Evolutionary conservation across 1,140 invertebrate genomes (phyloP).

Genomic region (Solenopsis fugax): DNA sequence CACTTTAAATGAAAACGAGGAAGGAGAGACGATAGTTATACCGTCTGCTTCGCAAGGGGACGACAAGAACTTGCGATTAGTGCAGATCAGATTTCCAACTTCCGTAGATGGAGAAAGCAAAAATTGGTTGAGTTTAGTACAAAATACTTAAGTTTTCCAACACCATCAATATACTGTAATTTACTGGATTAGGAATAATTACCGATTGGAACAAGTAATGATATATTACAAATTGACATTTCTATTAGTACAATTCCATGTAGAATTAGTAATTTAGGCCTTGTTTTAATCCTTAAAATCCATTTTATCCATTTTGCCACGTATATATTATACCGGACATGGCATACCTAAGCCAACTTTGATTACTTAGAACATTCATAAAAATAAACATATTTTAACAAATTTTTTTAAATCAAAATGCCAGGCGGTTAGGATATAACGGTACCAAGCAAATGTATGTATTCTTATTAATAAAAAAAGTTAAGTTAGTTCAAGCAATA

Average conservation of each 20-base stretch:
- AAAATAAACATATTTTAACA: too few relatives aligned
- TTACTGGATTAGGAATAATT: neutral
- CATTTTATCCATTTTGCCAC: too few relatives aligned
- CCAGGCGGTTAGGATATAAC: too few relatives aligned
- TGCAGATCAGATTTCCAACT: conserved; percentile 84
- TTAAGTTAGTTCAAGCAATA: too few relatives aligned
- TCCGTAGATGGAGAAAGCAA: conserved; percentile 76
- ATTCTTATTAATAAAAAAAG: too few relatives aligned
- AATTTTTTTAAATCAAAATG: too few relatives aligned
- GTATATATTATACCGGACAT: too few relatives aligned
- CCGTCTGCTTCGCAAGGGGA: conserved; percentile 79
- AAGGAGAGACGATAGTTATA: conserved; percentile 83
- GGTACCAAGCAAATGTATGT: too few relatives aligned
- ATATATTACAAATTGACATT: neutral
- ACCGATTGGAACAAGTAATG: neutral
- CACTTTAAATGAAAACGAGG: conserved; percentile 80
- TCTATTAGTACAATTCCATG: neutral
- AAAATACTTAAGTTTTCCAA: conserved; percentile 78
- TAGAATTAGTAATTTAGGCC: neutral
- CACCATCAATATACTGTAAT: conserved; percentile 30
- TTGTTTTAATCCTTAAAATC: neutral
- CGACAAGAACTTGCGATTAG: conserved; percentile 82
- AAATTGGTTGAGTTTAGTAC: conserved; percentile 84
- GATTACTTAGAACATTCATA: too few relatives aligned
- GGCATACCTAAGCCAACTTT: too few relatives aligned